Base-by-base conservation (phyloP, 2,797 vertebrate genomes). In the Otus scops region DNA sequence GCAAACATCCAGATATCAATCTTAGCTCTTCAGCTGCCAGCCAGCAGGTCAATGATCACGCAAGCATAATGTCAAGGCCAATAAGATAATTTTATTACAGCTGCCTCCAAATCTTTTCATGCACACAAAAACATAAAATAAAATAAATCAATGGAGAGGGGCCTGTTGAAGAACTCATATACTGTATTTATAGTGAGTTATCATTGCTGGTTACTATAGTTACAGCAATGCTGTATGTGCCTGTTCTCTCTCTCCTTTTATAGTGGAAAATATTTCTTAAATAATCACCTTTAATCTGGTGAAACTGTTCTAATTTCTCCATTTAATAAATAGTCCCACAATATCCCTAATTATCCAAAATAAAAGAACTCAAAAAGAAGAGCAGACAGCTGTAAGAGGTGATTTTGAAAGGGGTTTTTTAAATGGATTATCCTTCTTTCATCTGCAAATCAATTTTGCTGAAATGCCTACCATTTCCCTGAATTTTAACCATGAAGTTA, bases 191-290 rank as follows among this genome's bases (percentile, higher is more conserved):
- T 53, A 94, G 91, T 80, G 88, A 96, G 89, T 95, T 94, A 91
- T 93, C 78, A 6, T 41, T 84, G 93, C 93, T 95, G 88, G 96
- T 97, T 97, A 78, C 97, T 96, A 97, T 96, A 97, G 96, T 53
- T 94, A 97, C 95, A 89, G 93, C 69, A 85, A 91, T 91, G 83
- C 88, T 81, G 71, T 51, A 69, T 81, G 73, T 94, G 95, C 77
- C 92, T 93, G 69, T 59, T 91, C 95, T 48, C 67, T 80, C 91
- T 51, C 41, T 90, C 70, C 41, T 93, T 88, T 90, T 85, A 61
- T 28, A 77, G 92, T 45, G 88, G 89, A 88, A 97, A 89, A 84
- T 85, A 96, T 92, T 97, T 97, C 56, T 65, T 85, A 88, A 96
- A 92, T 75, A 85, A 85, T 93, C 88, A 85, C 56, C 76, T 84